Evolutionary conservation across 2,113 vertebrate genomes (phyloP).

Genomic region (Gorilla gorilla): DNA sequence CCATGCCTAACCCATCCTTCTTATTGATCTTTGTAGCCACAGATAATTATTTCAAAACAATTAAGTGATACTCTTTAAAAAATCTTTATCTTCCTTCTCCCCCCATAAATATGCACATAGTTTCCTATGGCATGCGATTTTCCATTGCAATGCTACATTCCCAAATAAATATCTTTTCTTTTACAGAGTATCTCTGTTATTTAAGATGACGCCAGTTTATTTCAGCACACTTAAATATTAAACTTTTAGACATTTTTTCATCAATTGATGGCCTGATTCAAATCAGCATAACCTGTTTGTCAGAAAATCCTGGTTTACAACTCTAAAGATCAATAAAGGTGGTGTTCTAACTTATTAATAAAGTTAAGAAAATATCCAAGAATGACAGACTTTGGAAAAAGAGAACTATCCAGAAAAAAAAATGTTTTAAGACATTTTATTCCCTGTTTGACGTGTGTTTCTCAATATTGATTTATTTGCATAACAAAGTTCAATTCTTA

Average conservation of each 20-base stretch:
- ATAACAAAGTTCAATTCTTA: too few relatives aligned
- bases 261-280: too few relatives aligned
- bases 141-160: neutral
- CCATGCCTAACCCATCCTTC: too few relatives aligned
- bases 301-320: neutral
- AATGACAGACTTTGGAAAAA: accelerated
- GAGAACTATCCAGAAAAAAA: neutral
- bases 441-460: too few relatives aligned
- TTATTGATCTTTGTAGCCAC: too few relatives aligned
- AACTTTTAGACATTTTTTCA: neutral
- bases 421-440: too few relatives aligned
- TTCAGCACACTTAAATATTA: neutral
- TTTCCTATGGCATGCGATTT: neutral
- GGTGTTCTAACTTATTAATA: neutral
- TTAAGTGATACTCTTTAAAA: neutral
- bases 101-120: neutral
- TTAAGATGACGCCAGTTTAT: neutral
- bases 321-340: too few relatives aligned
- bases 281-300: accelerated
- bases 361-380: neutral
- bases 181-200: neutral
- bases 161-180: neutral
- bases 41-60: neutral
- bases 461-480: too few relatives aligned
- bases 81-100: too few relatives aligned